These are phyloP conservation scores for Ptychobarbus kaznakovi DNA, from an alignment of 2,797 vertebrate genomes.

Conservation along the genomic window DNA sequence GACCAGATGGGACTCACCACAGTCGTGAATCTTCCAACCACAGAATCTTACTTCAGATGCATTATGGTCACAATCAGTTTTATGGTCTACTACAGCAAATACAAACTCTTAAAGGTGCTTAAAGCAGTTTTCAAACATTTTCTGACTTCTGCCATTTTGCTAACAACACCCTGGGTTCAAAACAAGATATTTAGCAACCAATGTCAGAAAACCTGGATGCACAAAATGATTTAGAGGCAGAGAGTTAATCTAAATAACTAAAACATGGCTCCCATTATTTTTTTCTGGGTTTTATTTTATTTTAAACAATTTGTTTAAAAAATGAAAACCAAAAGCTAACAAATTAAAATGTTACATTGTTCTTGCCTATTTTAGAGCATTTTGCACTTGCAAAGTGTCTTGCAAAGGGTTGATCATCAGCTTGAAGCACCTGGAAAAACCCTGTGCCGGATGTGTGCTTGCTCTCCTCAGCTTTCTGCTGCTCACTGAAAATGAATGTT, in stretches of 20 bases:
- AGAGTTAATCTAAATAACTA: not conserved
- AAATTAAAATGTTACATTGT: not conserved
- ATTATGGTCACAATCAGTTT: not conserved
- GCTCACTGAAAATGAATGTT: conserved; percentile 10
- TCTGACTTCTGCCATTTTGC: not conserved
- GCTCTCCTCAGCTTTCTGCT: not conserved
- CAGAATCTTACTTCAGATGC: conserved; percentile 7
- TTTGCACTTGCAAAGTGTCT: not conserved
- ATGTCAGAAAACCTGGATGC: not conserved
- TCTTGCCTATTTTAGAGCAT: not conserved
- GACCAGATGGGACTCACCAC: conserved; percentile 32
- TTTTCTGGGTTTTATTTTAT: not conserved
- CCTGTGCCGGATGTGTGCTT: not conserved
- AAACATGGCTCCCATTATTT: not conserved
- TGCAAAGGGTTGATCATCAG: not conserved
- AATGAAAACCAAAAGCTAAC: not conserved
- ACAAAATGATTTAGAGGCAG: not conserved
- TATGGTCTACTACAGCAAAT: not conserved
- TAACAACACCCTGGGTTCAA: not conserved
- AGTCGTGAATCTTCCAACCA: conserved; percentile 8
- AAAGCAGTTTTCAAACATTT: not conserved
- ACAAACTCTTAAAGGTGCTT: not conserved
- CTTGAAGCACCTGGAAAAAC: not conserved
- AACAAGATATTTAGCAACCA: not conserved
- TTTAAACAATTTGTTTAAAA: not conserved